These are phyloP conservation scores for Eunapius fragilis DNA, from an alignment of 37 sponge, comb jelly and placozoan genomes.

Conservation along the genomic window DNA sequence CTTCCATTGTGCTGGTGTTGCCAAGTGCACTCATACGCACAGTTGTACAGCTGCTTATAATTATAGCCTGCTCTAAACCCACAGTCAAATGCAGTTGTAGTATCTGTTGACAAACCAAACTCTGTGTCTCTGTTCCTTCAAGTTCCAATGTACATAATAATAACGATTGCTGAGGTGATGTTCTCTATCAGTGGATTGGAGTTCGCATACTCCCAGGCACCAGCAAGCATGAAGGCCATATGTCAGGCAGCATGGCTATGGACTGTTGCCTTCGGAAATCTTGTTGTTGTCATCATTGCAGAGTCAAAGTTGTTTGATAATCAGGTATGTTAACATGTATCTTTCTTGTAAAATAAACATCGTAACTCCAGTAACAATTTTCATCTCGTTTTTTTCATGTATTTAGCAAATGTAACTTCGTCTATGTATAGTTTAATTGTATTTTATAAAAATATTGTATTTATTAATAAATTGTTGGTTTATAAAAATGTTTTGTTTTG, in stretches of 20 bases:
- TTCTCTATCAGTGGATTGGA: constrained; percentile 98
- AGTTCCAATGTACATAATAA: constrained; percentile 93
- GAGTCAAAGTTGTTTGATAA: constrained; percentile 73
- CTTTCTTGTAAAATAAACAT: neutral
- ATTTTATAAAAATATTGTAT: too few relatives aligned
- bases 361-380: too few relatives aligned
- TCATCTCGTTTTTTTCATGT: too few relatives aligned
- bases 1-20: too few relatives aligned
- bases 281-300: constrained; percentile 91
- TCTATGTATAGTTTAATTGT: too few relatives aligned
- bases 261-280: constrained; percentile 95
- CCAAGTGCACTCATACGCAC: too few relatives aligned
- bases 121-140: constrained; percentile 84
- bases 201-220: constrained; percentile 99
- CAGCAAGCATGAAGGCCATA: constrained; percentile 95
- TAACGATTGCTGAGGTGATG: constrained; percentile 98
- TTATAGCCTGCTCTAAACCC: too few relatives aligned
- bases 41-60: neutral
- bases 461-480: too few relatives aligned
- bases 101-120: constrained; percentile 60
- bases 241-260: constrained; percentile 93
- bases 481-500: neutral
- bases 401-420: too few relatives aligned
- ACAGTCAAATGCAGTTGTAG: constrained; percentile 10
- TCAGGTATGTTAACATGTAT: constrained; percentile 42